These are phyloP conservation scores for Eucidaris tribuloides DNA, from an alignment of 35 echinoderm and acorn worm species.

Conservation along the genomic window DNA sequence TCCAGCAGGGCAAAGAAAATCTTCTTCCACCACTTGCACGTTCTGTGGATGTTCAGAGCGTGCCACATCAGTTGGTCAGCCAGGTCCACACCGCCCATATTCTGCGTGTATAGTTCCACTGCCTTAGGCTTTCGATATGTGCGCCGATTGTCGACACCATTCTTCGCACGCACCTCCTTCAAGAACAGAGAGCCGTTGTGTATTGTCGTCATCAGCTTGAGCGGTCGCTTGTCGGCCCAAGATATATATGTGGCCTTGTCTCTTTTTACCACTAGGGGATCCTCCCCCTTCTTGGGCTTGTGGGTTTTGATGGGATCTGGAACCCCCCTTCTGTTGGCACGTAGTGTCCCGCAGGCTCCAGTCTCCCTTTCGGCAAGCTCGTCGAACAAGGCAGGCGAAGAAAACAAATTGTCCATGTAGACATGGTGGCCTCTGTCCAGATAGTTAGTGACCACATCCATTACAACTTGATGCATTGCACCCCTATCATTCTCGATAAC, in stretches of 20 bases:
- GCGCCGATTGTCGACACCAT: background rate
- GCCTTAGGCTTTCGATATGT: slow-evolving; percentile 6
- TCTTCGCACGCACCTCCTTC: background rate
- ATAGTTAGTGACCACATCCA: background rate
- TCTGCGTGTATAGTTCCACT: slow-evolving; percentile 30
- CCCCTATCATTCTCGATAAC: too few species aligned
- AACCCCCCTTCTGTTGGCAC: slow-evolving; percentile 6
- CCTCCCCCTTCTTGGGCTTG: slow-evolving; percentile 30
- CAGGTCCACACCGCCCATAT: slow-evolving; percentile 44
- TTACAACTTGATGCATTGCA: background rate
- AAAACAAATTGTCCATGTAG: slow-evolving; percentile 73
- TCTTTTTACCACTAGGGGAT: background rate
- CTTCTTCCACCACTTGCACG: slow-evolving; percentile 57
- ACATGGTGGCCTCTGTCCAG: slow-evolving; percentile 31
- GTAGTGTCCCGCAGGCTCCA: slow-evolving; percentile 47
- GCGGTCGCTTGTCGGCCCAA: slow-evolving; percentile 21
- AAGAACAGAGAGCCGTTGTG: background rate
- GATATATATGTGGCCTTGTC: slow-evolving; percentile 11
- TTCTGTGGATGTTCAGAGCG: slow-evolving; percentile 11
- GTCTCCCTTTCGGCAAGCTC: background rate
- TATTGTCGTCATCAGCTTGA: background rate
- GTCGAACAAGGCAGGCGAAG: slow-evolving; percentile 23
- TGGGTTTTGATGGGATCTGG: slow-evolving; percentile 28
- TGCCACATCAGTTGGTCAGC: slow-evolving; percentile 48
- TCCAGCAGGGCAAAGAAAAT: slow-evolving; percentile 40